Evolutionary conservation across 2,113 vertebrate species (phyloP).

Genomic region (Brevimyrus niger): DNA sequence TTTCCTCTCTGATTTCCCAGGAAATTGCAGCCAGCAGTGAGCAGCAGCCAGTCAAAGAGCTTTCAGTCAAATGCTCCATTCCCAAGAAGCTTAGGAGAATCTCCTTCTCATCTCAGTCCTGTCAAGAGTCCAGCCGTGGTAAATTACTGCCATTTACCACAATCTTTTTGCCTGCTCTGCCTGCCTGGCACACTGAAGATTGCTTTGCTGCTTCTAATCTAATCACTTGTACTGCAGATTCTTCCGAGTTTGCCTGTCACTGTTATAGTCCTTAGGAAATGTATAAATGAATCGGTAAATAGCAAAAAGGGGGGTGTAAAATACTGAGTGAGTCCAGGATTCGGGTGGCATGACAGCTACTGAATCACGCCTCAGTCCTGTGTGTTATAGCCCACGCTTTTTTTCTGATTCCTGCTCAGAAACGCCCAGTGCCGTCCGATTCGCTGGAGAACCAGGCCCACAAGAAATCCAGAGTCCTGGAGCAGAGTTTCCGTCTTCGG

Average conservation of each 20-base stretch:
- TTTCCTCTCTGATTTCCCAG: conserved; percentile 46
- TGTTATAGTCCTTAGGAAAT: not conserved
- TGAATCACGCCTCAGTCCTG: not conserved
- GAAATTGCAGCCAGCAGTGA: conserved; percentile 57
- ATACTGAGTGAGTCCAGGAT: not conserved
- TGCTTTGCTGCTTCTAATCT: not conserved
- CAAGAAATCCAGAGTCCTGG: conserved; percentile 60
- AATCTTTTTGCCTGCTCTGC: conserved; percentile 20
- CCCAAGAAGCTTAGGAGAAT: conserved; percentile 60
- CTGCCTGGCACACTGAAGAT: not conserved
- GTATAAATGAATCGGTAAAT: not conserved
- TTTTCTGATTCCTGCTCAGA: conserved; percentile 40
- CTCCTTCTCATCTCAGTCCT: conserved; percentile 61
- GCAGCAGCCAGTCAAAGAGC: conserved; percentile 56
- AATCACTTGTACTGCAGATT: not conserved
- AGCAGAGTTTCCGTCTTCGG: conserved; percentile 47
- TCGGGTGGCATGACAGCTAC: not conserved
- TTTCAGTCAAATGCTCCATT: conserved; percentile 60
- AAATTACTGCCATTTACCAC: conserved; percentile 30
- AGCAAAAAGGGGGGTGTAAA: not conserved
- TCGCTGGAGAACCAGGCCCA: conserved; percentile 49
- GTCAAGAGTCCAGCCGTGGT: conserved; percentile 61
- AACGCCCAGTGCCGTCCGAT: conserved; percentile 59
- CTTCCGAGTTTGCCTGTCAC: not conserved
- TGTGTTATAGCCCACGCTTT: not conserved